Evolutionary conservation across 2,113 vertebrate genomes (phyloP).

Genomic region (Bettongia penicillata): DNA sequence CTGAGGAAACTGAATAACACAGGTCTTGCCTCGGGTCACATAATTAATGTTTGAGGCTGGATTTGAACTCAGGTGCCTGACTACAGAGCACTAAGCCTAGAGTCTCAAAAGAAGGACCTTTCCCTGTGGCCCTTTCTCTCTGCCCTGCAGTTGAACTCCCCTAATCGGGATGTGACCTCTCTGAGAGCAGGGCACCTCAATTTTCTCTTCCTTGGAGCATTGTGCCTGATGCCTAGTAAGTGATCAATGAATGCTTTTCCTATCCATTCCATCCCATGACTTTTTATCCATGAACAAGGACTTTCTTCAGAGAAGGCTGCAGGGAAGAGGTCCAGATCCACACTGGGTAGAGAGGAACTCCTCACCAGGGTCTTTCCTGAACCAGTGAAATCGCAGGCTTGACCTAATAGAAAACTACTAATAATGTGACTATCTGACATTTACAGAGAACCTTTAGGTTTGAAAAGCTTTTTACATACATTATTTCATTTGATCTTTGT

Average conservation of each 20-base stretch:
- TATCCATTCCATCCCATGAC: not conserved
- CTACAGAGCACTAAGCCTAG: too few species aligned
- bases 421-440: not conserved
- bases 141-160: not conserved
- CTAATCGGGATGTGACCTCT: not conserved
- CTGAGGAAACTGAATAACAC: too few species aligned
- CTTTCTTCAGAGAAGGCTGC: not conserved
- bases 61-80: too few species aligned
- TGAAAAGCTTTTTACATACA: not conserved
- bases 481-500: not conserved
- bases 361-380: not conserved
- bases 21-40: too few species aligned
- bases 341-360: not conserved
- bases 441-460: not conserved
- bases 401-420: not conserved
- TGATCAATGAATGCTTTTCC: not conserved
- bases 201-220: not conserved
- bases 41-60: too few species aligned
- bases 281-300: too few species aligned
- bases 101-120: not conserved
- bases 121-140: not conserved
- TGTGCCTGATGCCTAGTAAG: not conserved
- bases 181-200: not conserved
- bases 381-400: not conserved
- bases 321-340: not conserved